A percentile compares a stretch with the other conserved stretches of the same genome.
Evolutionary conservation across 2,888 invertebrate genomes (phyloP).

Genomic region (Heliconius aoede): DNA sequence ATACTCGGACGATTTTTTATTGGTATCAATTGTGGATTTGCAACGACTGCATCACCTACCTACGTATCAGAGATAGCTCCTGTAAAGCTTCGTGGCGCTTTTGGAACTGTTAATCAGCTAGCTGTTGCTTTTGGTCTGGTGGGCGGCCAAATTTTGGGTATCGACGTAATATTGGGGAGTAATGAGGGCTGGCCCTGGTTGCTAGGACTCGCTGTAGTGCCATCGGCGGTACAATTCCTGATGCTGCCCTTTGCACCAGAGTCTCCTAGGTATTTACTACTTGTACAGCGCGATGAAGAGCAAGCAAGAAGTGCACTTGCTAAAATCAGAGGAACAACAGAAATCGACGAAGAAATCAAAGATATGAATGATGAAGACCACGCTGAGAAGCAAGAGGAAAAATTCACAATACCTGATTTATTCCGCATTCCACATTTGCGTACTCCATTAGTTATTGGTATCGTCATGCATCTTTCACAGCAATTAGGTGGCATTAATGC

Average conservation of each 20-base stretch:
- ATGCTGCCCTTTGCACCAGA: conserved; percentile 76
- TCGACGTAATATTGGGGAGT: conserved; percentile 76
- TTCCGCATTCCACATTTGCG: conserved; percentile 66
- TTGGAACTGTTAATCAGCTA: conserved; percentile 79
- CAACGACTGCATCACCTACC: conserved; percentile 79
- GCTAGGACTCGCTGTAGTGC: conserved; percentile 73
- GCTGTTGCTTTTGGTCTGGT: conserved; percentile 78
- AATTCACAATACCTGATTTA: conserved; percentile 71
- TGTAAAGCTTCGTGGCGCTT: conserved; percentile 72
- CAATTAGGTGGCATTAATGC: conserved; percentile 81
- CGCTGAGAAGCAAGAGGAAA: conserved; percentile 71
- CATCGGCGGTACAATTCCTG: conserved; percentile 69
- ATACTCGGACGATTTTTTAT: conserved; percentile 89
- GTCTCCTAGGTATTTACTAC: conserved; percentile 75
- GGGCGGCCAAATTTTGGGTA: conserved; percentile 75
- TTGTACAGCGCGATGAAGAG: conserved; percentile 72
- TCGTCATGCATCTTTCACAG: conserved; percentile 81
- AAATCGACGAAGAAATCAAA: conserved; percentile 77
- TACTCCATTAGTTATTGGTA: conserved; percentile 74
- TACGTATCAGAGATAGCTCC: conserved; percentile 81
- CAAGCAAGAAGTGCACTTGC: conserved; percentile 65
- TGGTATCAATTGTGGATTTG: conserved; percentile 88
- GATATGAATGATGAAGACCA: conserved; percentile 79
- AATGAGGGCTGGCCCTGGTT: conserved; percentile 78
- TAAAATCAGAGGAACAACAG: conserved; percentile 68